A percentile compares a stretch with the other conserved stretches of the same genome.
Evolutionary conservation across 2,888 invertebrate species (phyloP).

Genomic region (Syrista parreyssii): DNA sequence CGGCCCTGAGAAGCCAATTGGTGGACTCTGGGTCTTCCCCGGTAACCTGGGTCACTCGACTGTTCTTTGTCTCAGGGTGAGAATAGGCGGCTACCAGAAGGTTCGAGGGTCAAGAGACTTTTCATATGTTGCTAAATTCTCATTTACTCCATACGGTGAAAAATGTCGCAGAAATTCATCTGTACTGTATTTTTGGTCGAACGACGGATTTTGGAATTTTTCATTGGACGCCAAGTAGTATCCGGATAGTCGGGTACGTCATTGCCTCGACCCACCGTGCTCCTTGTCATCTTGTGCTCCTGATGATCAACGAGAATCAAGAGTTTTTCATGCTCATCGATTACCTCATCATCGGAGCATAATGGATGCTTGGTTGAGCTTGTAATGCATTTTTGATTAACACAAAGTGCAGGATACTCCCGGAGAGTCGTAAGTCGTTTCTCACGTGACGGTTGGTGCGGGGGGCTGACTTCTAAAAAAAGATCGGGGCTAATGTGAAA

Average conservation of each 20-base stretch:
- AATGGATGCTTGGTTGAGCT: background rate
- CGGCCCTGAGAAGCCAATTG: background rate
- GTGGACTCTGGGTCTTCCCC: background rate
- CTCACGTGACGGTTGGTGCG: background rate
- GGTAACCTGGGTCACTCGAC: background rate
- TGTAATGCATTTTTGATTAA: background rate
- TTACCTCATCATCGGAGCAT: background rate
- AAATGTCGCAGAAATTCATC: too few species aligned
- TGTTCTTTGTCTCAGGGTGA: background rate
- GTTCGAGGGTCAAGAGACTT: background rate
- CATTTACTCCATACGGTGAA: too few species aligned
- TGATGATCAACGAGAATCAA: background rate
- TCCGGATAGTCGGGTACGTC: background rate
- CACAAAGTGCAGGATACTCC: background rate
- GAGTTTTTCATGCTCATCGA: background rate
- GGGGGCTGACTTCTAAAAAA: background rate
- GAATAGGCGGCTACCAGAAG: background rate
- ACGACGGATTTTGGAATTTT: background rate
- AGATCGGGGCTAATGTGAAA: background rate
- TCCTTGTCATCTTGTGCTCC: too few species aligned
- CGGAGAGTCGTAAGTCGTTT: background rate
- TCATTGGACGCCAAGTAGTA: background rate
- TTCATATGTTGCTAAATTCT: background rate
- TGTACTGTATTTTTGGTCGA: background rate
- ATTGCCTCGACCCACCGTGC: too few species aligned